phyloP scores from a whole-genome alignment of 2,797 vertebrate species.

The Phalanger gymnotis region DNA sequence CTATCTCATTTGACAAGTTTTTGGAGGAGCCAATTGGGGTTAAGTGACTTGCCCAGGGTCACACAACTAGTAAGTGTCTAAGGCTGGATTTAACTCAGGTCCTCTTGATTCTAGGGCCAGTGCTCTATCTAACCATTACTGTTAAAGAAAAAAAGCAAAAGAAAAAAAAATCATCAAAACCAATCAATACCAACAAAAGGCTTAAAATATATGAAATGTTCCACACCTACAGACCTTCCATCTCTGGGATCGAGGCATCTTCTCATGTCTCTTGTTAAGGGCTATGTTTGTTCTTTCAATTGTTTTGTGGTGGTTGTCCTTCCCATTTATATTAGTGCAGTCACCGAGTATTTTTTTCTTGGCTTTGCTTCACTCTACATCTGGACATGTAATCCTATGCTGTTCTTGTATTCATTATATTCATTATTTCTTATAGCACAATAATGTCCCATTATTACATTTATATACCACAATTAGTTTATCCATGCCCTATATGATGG shows the following conservation, averaged over 20 bases:
- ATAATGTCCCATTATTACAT: neutral
- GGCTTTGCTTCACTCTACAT: neutral
- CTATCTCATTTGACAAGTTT: neutral
- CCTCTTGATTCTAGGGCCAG: too few species aligned
- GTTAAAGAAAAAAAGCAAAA: neutral
- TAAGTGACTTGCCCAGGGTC: neutral
- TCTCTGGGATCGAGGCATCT: neutral
- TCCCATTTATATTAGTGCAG: neutral
- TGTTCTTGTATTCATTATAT: neutral
- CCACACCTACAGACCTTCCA: neutral
- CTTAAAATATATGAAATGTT: neutral
- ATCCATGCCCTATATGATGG: neutral
- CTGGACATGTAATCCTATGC: neutral
- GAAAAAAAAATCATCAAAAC: neutral
- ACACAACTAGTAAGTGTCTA: neutral
- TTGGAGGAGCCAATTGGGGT: neutral
- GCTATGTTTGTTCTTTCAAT: neutral
- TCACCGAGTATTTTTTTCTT: neutral
- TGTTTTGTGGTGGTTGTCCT: neutral
- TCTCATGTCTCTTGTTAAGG: too few species aligned
- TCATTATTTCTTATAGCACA: neutral
- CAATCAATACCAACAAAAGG: neutral
- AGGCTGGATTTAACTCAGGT: neutral
- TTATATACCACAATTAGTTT: neutral
- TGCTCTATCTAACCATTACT: neutral